These are phyloP conservation scores for Centroberyx gerrardi DNA, from an alignment of 2,797 vertebrate species.

Conservation along the genomic window DNA sequence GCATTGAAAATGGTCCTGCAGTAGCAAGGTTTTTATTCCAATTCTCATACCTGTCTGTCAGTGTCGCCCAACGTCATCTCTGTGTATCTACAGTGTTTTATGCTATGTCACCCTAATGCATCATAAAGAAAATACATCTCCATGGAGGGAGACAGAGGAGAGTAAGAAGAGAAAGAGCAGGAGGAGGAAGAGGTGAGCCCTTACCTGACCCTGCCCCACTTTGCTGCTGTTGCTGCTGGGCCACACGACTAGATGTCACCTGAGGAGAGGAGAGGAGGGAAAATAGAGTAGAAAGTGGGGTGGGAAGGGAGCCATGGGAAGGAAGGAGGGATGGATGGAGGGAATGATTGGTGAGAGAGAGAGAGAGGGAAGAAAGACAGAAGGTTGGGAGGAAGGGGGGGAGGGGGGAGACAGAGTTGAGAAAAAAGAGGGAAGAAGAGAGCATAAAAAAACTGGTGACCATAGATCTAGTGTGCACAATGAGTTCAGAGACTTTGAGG, in stretches of 20 bases:
- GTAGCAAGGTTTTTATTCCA: conserved; percentile 36
- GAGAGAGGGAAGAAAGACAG: not conserved
- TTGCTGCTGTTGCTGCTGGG: conserved; percentile 87
- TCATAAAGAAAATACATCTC: conserved; percentile 16
- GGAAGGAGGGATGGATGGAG: not conserved
- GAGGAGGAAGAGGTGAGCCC: conserved; percentile 11
- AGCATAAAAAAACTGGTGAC: conserved; percentile 42
- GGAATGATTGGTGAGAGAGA: conserved; percentile 11
- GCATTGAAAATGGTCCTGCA: not conserved
- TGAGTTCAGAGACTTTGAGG: conserved; percentile 62
- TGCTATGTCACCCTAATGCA: conserved; percentile 30
- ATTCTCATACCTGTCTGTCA: conserved; percentile 44
- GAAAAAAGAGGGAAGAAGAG: conserved; percentile 47
- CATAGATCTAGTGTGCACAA: conserved; percentile 57
- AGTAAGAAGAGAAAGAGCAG: not conserved
- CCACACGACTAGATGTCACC: conserved; percentile 91
- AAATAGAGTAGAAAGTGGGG: conserved; percentile 16
- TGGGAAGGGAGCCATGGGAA: not conserved
- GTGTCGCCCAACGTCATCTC: conserved; percentile 30
- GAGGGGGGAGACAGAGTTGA: conserved; percentile 25
- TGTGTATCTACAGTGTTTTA: not conserved
- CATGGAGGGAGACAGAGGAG: conserved; percentile 7
- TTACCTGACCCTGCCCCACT: conserved; percentile 80
- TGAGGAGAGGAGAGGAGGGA: conserved; percentile 61
- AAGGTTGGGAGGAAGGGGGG: not conserved